A percentile compares a stretch with the other conserved stretches of the same genome.
These are phyloP conservation scores for Pogoniulus pusillus DNA, from an alignment of 2,797 vertebrate species.

Conservation along the genomic window DNA sequence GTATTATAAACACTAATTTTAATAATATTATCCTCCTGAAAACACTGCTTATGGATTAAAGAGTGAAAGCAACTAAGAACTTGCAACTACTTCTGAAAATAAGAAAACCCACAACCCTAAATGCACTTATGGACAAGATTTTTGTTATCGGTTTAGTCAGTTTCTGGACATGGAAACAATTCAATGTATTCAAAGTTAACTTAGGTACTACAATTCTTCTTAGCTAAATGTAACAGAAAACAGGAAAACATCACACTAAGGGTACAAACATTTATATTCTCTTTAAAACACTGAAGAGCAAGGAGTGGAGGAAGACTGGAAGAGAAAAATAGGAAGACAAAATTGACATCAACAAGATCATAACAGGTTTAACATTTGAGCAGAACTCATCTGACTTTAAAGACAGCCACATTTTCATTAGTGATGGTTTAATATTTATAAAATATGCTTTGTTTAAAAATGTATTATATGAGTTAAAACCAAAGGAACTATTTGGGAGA, in stretches of 20 bases:
- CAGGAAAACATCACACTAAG: not conserved
- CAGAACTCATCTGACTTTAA: not conserved
- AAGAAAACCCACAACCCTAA: not conserved
- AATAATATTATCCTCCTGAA: conserved; percentile 5
- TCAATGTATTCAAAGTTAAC: not conserved
- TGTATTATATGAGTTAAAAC: not conserved
- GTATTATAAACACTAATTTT: not conserved
- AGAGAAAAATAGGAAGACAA: not conserved
- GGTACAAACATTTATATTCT: not conserved
- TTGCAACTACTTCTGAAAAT: not conserved
- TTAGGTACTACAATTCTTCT: not conserved
- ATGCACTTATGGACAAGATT: not conserved
- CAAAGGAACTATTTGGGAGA: not conserved
- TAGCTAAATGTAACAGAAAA: conserved; percentile 6
- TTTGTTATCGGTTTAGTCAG: not conserved
- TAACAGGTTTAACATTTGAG: not conserved
- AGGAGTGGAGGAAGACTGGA: not conserved
- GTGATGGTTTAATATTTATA: not conserved
- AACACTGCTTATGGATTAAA: not conserved
- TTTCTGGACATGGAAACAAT: not conserved
- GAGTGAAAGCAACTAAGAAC: not conserved
- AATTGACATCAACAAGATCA: not conserved
- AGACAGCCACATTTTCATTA: not conserved
- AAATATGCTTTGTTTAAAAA: not conserved
- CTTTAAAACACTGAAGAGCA: not conserved